Conservation (phyloP, 1,140 invertebrate species). For the Drosophila sucinea region DNA sequence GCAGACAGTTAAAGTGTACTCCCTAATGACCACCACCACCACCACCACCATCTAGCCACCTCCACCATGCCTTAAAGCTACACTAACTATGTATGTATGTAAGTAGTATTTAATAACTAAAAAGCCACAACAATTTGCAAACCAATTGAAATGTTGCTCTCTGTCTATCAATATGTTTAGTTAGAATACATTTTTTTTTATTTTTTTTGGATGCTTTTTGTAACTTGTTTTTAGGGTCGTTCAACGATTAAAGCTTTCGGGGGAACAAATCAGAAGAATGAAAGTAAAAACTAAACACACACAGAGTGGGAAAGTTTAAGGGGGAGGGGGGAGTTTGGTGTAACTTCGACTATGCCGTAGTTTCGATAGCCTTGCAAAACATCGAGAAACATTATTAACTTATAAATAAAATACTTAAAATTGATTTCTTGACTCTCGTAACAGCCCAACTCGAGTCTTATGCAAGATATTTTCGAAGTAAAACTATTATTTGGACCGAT, state of each 20-base stretch:
- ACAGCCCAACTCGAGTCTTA: too few relatives aligned
- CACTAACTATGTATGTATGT: constrained; percentile 44
- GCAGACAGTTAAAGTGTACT: constrained; percentile 1
- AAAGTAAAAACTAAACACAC: neutral
- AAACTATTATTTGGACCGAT: too few relatives aligned
- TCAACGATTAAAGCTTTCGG: constrained; percentile 76
- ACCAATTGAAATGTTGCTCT: constrained; percentile 52
- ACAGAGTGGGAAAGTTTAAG: too few relatives aligned
- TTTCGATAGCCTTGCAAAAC: neutral
- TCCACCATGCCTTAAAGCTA: constrained; percentile 51
- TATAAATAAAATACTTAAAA: neutral
- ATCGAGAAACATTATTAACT: too few relatives aligned
- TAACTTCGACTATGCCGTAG: neutral
- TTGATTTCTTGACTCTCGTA: too few relatives aligned
- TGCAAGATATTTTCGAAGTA: too few relatives aligned
- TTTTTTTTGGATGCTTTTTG: constrained; percentile 27
- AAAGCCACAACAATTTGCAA: constrained; percentile 75
- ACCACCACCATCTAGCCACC: constrained; percentile 20
- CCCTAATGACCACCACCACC: neutral
- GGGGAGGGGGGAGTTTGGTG: neutral
- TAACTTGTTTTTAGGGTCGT: constrained; percentile 55
- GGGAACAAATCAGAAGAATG: constrained; percentile 39
- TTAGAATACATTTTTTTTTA: constrained; percentile 28
- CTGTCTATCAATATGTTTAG: neutral
- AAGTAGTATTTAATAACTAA: constrained; percentile 44